Conservation (phyloP, 2,113 vertebrate genomes). For the Martes martes region DNA sequence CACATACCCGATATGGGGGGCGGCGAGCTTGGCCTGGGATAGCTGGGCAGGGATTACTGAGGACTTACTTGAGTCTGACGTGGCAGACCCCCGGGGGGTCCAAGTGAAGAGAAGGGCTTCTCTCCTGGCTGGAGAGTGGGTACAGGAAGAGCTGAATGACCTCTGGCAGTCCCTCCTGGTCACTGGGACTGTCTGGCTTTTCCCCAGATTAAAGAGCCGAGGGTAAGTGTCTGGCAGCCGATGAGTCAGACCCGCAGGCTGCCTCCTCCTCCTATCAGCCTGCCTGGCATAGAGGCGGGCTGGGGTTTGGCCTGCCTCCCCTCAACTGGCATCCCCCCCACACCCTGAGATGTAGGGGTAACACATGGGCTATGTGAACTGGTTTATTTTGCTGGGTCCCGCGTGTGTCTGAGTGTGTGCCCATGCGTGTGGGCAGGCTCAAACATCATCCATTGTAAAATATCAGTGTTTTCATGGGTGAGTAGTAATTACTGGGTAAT, state of each 20-base stretch:
- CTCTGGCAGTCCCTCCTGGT: slow-evolving; percentile 33
- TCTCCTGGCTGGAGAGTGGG: neutral
- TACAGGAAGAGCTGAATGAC: neutral
- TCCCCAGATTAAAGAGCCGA: slow-evolving; percentile 49
- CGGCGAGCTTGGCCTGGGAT: neutral
- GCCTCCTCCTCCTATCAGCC: neutral
- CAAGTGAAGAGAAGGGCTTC: neutral
- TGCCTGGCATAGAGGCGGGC: neutral
- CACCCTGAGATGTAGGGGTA: neutral
- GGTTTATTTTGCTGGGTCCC: neutral
- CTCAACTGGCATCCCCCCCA: neutral
- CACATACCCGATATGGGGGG: rapidly evolving
- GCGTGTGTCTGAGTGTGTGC: neutral
- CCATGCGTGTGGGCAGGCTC: neutral
- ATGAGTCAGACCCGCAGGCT: slow-evolving; percentile 32
- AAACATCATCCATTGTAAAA: slow-evolving; percentile 81
- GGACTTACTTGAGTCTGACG: neutral
- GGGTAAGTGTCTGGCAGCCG: slow-evolving; percentile 33
- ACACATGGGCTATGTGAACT: neutral
- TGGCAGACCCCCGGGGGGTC: neutral
- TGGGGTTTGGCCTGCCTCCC: neutral
- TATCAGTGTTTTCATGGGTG: slow-evolving; percentile 85
- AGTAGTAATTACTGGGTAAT: slow-evolving; percentile 88
- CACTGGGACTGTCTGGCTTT: slow-evolving; percentile 45
- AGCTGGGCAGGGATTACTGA: neutral